Evolutionary conservation across 2,797 vertebrate species (phyloP), one percentile per base, ranked within the genome.

Genomic region (Coccyzus lansbergi): DNA sequence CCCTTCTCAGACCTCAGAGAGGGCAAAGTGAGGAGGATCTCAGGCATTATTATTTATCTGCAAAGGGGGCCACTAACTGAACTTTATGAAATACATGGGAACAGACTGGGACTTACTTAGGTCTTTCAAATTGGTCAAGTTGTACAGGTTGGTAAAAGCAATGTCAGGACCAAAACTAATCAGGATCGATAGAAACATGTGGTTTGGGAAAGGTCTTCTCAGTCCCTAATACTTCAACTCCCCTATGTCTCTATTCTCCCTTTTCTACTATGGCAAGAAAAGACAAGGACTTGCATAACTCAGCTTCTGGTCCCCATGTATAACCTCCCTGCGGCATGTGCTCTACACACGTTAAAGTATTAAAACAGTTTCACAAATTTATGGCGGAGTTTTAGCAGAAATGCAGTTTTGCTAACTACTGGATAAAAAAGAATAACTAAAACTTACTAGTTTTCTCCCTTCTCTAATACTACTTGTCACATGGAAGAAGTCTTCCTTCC

Each of bases 391-490:
- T 89, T 44, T 34, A 90, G 22, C 72, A 79, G 31, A 91, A 86
- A 52, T 38, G 10, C 13, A 58, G 63, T 48, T 83, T 65, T 16
- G 10, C 28, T 25, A 67, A 18, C 28, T 72, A 59, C 4, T 1
- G 10, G 14, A 40, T 42, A 83, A 31, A 24, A 82, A 90, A 85
- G 14, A 68, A n/a, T 26, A 49, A 69, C 26, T 31, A 34, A 53
- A 68, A 22, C 3, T 60, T 68, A 53, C 26, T 72, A 1, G 31
- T 88, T 82, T 82, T 31, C n/a, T 70, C 83, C 42, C 53, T 58
- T 53, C 31, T 51, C 12, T 28, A 25, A 6, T 53, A 15, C 28
- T 26, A 29, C 0, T 0, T 38, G n/a, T 56, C 40, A 63, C 44
- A 12, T 0, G 0, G 33, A 65, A 91, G 22, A 75, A 80, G 9